These are phyloP conservation scores for Catamblyrhynchus diadema DNA, from an alignment of 2,797 vertebrate genomes.

Conservation along the genomic window DNA sequence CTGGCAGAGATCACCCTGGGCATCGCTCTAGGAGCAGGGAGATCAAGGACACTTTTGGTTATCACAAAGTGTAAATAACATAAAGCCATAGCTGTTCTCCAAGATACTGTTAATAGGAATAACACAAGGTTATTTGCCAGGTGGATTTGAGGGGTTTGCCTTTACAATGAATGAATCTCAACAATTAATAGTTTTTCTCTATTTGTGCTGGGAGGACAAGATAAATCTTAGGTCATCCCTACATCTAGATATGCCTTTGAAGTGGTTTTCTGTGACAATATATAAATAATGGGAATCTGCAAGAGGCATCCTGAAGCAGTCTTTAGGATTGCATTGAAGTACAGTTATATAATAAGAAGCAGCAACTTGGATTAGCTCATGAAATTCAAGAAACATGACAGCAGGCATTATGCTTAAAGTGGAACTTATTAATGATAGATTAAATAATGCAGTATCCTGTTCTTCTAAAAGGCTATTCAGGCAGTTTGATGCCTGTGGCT, in stretches of 20 bases:
- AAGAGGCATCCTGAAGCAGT: not conserved
- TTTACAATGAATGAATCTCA: not conserved
- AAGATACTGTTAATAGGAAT: not conserved
- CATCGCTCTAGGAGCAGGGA: not conserved
- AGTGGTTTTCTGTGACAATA: not conserved
- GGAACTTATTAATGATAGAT: conserved; percentile 33
- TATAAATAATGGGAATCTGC: not conserved
- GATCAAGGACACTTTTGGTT: not conserved
- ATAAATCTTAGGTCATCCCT: not conserved
- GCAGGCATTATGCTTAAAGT: not conserved
- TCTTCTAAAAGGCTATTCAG: not conserved
- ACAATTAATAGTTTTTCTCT: not conserved
- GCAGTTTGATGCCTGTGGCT: not conserved
- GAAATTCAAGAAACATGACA: conserved; percentile 44
- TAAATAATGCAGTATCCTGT: conserved; percentile 26
- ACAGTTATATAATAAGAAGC: conserved; percentile 12
- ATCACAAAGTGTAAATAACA: not conserved
- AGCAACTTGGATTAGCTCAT: not conserved
- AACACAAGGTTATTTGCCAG: not conserved
- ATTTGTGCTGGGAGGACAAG: rapidly evolving
- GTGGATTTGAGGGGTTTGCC: not conserved
- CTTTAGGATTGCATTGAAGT: not conserved
- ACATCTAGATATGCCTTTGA: not conserved
- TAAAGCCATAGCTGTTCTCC: not conserved
- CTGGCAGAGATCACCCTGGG: not conserved